Evolutionary conservation across 53 echinoderm and acorn worm species (phyloP).

Genomic region (Temnopleurus reevesii): DNA sequence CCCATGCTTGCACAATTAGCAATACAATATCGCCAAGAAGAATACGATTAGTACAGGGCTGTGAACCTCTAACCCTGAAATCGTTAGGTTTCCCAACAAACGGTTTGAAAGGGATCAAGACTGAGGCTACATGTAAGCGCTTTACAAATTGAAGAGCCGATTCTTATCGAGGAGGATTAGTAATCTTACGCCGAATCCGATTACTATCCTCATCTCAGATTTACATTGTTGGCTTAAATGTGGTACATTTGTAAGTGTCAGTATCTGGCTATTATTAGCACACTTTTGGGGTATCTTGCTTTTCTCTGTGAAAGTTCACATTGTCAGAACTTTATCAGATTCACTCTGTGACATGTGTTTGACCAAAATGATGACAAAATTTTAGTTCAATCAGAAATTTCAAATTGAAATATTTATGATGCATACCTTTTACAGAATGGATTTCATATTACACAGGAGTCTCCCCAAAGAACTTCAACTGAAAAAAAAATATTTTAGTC

Average conservation of each 20-base stretch:
- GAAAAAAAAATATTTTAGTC: too few species aligned
- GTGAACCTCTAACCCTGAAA: neutral
- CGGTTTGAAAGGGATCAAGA: neutral
- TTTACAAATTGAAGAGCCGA: neutral
- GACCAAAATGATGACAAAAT: too few species aligned
- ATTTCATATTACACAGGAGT: too few species aligned
- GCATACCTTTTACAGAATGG: too few species aligned
- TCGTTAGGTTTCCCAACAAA: neutral
- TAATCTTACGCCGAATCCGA: neutral
- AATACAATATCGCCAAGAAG: neutral
- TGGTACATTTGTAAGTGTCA: neutral
- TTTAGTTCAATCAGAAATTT: too few species aligned
- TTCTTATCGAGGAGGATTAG: neutral
- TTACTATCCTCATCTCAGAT: neutral
- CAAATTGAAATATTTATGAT: too few species aligned
- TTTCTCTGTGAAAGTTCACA: neutral
- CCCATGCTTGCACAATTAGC: neutral
- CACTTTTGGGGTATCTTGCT: too few species aligned
- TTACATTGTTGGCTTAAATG: neutral
- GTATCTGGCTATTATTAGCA: too few species aligned
- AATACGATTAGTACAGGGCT: neutral
- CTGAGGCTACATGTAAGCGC: neutral
- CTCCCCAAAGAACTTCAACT: too few species aligned
- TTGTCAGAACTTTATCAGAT: too few species aligned
- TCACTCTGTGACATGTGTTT: too few species aligned